Conservation (phyloP, 2,113 vertebrate species). For the Callaeas wilsoni region DNA sequence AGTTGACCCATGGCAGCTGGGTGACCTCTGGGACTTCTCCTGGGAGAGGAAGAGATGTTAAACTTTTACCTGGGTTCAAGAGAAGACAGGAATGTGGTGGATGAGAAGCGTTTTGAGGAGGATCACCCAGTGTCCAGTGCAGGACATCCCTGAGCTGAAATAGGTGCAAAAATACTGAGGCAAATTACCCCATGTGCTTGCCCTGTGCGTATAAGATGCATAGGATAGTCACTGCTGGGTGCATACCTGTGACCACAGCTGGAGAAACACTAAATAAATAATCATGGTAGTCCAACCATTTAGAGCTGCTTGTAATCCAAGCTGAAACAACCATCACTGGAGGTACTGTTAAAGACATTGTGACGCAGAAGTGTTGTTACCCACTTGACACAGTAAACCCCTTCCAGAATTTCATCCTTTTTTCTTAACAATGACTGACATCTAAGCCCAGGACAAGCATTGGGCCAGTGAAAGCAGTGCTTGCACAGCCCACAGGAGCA, state of each 20-base stretch:
- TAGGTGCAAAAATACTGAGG: background rate
- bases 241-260: background rate
- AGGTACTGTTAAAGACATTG: accelerated
- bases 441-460: background rate
- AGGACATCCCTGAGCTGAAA: background rate
- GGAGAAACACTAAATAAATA: background rate
- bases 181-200: background rate
- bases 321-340: background rate
- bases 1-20: background rate
- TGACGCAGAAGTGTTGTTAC: background rate
- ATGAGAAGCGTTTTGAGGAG: background rate
- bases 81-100: background rate
- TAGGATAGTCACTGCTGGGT: background rate
- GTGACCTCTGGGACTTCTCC: background rate
- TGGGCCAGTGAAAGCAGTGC: background rate
- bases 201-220: background rate
- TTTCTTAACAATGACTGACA: background rate
- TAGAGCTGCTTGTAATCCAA: background rate
- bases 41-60: background rate
- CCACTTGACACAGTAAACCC: background rate
- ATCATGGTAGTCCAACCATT: background rate
- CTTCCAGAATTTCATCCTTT: background rate
- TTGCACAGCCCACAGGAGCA: background rate
- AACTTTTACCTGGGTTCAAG: background rate
- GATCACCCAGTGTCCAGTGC: background rate